These are phyloP conservation scores for Mechanitis mazaeus DNA, from an alignment of 2,888 invertebrate species.

Conservation along the genomic window DNA sequence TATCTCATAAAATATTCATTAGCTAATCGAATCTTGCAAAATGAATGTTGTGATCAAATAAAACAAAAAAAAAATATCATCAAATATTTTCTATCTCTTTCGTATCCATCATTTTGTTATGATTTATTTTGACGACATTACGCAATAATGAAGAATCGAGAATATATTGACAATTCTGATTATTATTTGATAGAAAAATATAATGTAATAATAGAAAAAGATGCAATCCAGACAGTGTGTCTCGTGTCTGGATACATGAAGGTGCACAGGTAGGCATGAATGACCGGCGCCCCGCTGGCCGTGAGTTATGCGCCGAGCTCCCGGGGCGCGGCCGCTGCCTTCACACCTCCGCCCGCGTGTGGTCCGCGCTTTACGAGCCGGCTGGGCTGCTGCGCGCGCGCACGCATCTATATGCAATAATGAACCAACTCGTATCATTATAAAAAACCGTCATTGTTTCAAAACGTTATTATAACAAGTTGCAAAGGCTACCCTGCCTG, in stretches of 20 bases:
- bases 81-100: too few species aligned
- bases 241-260: constrained; percentile 53
- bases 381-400: constrained; percentile 57
- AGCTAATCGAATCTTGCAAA: too few species aligned
- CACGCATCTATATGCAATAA: constrained; percentile 24
- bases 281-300: constrained; percentile 72
- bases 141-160: background rate
- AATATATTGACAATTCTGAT: too few species aligned
- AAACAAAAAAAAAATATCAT: too few species aligned
- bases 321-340: constrained; percentile 68
- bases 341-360: constrained; percentile 77
- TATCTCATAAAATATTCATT: too few species aligned
- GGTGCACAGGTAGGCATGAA: constrained; percentile 66
- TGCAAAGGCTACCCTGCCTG: too few species aligned
- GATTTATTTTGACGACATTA: too few species aligned
- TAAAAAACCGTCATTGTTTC: constrained; percentile 3
- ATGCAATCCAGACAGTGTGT: constrained; percentile 56
- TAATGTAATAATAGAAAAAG: constrained; percentile 14
- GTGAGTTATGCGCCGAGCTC: constrained; percentile 72
- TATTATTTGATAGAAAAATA: background rate
- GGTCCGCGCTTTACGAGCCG: constrained; percentile 71
- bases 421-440: constrained; percentile 8
- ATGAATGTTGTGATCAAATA: too few species aligned
- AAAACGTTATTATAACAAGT: too few species aligned
- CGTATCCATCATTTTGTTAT: too few species aligned